These are phyloP conservation scores for Drosophila suboccidentalis DNA, from an alignment of 2,888 invertebrate genomes.

Conservation along the genomic window DNA sequence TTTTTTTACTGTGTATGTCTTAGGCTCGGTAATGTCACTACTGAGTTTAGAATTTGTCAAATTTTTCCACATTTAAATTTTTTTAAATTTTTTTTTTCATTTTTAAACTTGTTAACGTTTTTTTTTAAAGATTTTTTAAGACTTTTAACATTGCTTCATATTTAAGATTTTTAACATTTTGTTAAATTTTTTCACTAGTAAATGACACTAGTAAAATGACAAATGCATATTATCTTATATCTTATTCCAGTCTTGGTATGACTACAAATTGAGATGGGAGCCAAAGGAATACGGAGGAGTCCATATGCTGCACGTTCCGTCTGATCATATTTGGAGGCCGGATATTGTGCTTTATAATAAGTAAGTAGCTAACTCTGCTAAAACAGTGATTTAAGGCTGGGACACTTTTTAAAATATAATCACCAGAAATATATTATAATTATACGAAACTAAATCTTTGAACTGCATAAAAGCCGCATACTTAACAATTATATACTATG, in stretches of 20 bases:
- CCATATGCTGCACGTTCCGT: slow-evolving; percentile 93
- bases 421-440: background rate
- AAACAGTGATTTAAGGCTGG: background rate
- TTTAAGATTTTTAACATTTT: too few species aligned
- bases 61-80: too few species aligned
- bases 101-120: too few species aligned
- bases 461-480: background rate
- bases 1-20: too few species aligned
- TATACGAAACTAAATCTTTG: background rate
- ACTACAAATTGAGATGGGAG: slow-evolving; percentile 94
- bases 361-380: slow-evolving; percentile 86
- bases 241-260: slow-evolving; percentile 91
- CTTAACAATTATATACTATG: background rate
- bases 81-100: too few species aligned
- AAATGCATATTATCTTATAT: background rate
- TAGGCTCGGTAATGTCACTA: too few species aligned
- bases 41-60: too few species aligned
- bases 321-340: slow-evolving; percentile 94
- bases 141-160: too few species aligned
- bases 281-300: slow-evolving; percentile 94
- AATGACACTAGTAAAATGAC: too few species aligned
- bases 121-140: too few species aligned
- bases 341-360: slow-evolving; percentile 94
- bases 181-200: too few species aligned
- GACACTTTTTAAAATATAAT: background rate